phyloP scores from a whole-genome alignment of 2,113 vertebrate species.

The Pampusana beccarii region DNA sequence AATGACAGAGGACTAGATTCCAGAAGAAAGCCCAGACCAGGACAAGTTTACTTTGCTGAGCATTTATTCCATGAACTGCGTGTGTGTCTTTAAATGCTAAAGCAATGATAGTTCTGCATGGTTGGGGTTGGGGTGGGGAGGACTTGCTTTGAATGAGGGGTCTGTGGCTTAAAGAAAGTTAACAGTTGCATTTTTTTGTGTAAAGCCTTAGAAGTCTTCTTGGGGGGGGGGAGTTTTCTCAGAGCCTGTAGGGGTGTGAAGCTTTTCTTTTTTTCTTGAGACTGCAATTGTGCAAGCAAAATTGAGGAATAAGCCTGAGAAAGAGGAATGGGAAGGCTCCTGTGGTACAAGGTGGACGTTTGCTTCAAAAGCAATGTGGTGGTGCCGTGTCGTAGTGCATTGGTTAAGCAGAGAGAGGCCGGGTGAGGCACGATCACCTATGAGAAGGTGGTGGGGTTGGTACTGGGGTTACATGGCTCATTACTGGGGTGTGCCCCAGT shows the following conservation, averaged over 20 bases:
- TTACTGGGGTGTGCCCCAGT: not conserved
- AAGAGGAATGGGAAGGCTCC: conserved; percentile 16
- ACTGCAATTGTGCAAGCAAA: conserved; percentile 43
- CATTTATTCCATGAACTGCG: conserved; percentile 41
- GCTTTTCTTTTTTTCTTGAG: conserved; percentile 35
- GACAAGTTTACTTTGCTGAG: conserved; percentile 48
- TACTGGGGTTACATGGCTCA: not conserved
- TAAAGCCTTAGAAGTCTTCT: conserved; percentile 72
- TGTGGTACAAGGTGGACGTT: conserved; percentile 3
- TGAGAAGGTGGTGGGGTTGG: not conserved
- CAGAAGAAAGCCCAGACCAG: conserved; percentile 48
- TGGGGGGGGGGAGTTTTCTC: conserved; percentile 34
- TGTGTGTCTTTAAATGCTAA: conserved; percentile 20
- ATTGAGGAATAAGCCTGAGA: conserved; percentile 13
- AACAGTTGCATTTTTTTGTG: conserved; percentile 65
- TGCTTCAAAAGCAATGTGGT: conserved; percentile 32
- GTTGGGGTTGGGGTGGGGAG: not conserved
- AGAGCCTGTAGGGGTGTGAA: conserved; percentile 48
- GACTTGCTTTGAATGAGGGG: conserved; percentile 48
- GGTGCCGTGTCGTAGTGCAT: not conserved
- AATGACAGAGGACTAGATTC: not conserved
- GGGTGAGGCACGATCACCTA: not conserved
- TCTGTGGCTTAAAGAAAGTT: conserved; percentile 61
- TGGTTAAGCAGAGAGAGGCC: not conserved
- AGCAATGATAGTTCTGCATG: not conserved